Conservation (phyloP, 1,140 invertebrate genomes). For the Pseudomyrmex dendroicus region DNA sequence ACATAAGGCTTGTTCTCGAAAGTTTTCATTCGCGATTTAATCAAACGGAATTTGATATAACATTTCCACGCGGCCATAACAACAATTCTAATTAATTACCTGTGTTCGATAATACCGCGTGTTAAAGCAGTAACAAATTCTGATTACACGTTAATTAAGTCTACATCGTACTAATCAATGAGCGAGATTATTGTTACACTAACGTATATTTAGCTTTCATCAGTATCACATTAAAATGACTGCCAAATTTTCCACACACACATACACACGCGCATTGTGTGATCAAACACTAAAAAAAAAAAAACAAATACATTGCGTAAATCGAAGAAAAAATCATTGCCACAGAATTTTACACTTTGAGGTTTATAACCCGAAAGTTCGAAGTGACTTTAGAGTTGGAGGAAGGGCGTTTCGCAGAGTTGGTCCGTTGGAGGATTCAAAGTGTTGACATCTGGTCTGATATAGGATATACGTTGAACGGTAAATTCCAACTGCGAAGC, state of each 20-base stretch:
- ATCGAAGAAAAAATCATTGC: background rate
- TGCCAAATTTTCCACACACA: background rate
- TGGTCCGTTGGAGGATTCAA: slow-evolving; percentile 5
- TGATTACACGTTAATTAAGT: slow-evolving; percentile 38
- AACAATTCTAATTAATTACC: slow-evolving; percentile 33
- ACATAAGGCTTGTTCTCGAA: background rate
- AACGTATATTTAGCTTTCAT: background rate
- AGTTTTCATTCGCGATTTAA: slow-evolving; percentile 33
- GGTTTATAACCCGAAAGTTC: background rate
- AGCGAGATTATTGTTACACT: background rate
- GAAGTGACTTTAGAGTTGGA: slow-evolving; percentile 5
- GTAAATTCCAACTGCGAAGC: slow-evolving; percentile 26
- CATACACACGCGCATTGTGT: no score
- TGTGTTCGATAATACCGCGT: background rate
- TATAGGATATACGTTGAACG: slow-evolving; percentile 25
- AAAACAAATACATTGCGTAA: no score
- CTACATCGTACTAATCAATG: slow-evolving; percentile 1
- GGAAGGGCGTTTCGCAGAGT: background rate
- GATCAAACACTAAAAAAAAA: no score
- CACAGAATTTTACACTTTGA: background rate
- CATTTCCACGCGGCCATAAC: background rate
- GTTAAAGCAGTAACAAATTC: slow-evolving; percentile 1
- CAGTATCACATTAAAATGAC: slow-evolving; percentile 2
- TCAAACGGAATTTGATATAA: slow-evolving; percentile 41
- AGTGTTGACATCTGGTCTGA: slow-evolving; percentile 29